phyloP scores from a whole-genome alignment of 2,888 invertebrate species.

The Aspidiotus destructor region DNA sequence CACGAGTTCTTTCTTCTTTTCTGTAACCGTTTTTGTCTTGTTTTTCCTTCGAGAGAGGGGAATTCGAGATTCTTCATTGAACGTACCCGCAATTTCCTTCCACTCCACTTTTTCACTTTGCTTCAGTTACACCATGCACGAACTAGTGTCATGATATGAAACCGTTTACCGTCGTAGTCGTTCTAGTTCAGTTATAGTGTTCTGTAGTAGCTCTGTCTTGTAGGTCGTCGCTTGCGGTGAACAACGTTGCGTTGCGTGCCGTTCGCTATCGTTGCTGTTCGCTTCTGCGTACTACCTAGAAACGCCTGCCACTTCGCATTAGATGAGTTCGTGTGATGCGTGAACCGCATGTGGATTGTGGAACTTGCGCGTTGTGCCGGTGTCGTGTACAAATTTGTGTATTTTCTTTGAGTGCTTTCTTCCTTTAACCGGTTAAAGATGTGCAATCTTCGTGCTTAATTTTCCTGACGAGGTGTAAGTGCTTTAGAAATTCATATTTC shows the following conservation, averaged over 20 bases:
- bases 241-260: too few relatives aligned
- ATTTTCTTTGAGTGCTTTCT: neutral
- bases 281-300: neutral
- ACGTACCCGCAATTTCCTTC: constrained; percentile 3
- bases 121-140: too few relatives aligned
- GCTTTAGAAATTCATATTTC: too few relatives aligned
- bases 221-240: too few relatives aligned
- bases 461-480: too few relatives aligned
- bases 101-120: neutral
- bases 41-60: constrained; percentile 13
- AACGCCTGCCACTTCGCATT: neutral
- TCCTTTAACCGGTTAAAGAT: constrained; percentile 1
- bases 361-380: neutral
- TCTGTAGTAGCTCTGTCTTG: too few relatives aligned
- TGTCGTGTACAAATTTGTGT: neutral
- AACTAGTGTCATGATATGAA: too few relatives aligned
- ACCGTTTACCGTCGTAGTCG: neutral
- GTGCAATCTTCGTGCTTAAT: neutral
- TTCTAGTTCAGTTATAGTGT: neutral
- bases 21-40: neutral
- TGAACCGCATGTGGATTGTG: neutral
- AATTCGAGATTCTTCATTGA: constrained; percentile 8
- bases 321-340: neutral
- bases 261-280: too few relatives aligned
- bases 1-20: constrained; percentile 15